phyloP scores from a whole-genome alignment of 2,113 vertebrate species.

The Silurus asotus region DNA sequence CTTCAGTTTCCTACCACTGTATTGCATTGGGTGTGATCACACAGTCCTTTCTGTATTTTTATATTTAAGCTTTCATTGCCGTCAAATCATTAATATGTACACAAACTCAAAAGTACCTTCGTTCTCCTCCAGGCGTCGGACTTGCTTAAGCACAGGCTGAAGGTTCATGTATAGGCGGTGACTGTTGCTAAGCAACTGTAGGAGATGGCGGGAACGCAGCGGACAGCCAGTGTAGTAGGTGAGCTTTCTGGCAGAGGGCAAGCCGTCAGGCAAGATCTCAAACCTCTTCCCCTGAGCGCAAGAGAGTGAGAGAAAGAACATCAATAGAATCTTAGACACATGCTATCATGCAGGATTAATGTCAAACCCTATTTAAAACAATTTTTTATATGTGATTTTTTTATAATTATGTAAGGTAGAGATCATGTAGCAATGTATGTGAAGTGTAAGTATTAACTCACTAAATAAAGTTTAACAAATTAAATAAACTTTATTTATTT shows the following conservation, averaged over 20 bases:
- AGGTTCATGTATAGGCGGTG: constrained; percentile 98
- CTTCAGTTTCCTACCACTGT: background rate
- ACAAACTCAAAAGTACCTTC: constrained; percentile 78
- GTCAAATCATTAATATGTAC: background rate
- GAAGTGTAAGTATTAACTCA: background rate
- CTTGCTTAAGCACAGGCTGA: constrained; percentile 91
- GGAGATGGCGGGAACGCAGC: constrained; percentile 88
- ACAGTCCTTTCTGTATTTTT: background rate
- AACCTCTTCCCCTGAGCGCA: constrained; percentile 92
- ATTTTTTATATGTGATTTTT: background rate
- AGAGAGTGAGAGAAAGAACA: background rate
- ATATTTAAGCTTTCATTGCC: background rate
- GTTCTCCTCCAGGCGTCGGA: constrained; percentile 89
- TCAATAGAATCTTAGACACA: background rate
- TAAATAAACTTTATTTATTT: background rate
- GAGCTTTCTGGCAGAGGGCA: constrained; percentile 93
- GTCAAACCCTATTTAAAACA: background rate
- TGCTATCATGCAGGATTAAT: background rate
- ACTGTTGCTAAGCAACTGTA: constrained; percentile 96
- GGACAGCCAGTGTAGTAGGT: constrained; percentile 97
- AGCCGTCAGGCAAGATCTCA: constrained; percentile 93
- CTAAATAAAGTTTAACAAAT: background rate
- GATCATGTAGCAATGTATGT: background rate
- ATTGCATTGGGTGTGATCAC: background rate
- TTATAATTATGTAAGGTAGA: background rate